Evolutionary conservation across 2,888 invertebrate genomes (phyloP).

Genomic region (Agapostemon virescens): DNA sequence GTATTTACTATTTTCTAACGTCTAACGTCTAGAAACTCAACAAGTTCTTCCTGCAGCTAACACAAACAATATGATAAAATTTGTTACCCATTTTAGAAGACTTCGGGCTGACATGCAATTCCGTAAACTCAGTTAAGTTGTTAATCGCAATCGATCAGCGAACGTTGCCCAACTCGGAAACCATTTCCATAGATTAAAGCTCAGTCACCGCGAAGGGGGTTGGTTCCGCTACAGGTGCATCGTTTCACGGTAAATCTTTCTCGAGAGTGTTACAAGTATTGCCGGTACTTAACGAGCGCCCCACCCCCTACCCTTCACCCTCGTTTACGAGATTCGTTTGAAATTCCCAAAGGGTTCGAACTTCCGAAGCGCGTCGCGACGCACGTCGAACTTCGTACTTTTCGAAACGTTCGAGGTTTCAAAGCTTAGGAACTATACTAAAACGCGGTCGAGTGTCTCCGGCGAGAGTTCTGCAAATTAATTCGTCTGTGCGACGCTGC

Average conservation of each 20-base stretch:
- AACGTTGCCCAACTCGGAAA: slow-evolving; percentile 31
- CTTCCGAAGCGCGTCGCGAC: slow-evolving; percentile 51
- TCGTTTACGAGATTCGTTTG: slow-evolving; percentile 43
- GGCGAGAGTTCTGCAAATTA: slow-evolving; percentile 53
- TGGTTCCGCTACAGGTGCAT: slow-evolving; percentile 46
- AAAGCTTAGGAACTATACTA: slow-evolving; percentile 38
- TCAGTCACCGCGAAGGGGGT: slow-evolving; percentile 6
- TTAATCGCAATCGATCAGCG: slow-evolving; percentile 43
- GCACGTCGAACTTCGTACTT: slow-evolving; percentile 57
- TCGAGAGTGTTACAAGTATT: slow-evolving; percentile 62
- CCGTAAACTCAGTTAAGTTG: not conserved
- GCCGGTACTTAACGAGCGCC: slow-evolving; percentile 54
- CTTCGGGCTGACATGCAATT: not conserved
- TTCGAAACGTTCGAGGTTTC: slow-evolving; percentile 48
- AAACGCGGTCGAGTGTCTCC: slow-evolving; percentile 36
- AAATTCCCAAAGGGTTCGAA: slow-evolving; percentile 59
- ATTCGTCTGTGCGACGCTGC: slow-evolving; percentile 50
- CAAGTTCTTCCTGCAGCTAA: not conserved
- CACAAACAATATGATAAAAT: not conserved
- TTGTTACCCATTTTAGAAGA: not conserved
- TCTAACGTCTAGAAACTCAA: not conserved
- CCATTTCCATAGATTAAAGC: slow-evolving; percentile 43
- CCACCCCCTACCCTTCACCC: not conserved
- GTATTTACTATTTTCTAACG: not conserved
- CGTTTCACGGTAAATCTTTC: slow-evolving; percentile 59